Percentiles rank a stretch among this genome's conserved stretches.
phyloP scores from a whole-genome alignment of 2,888 invertebrate genomes.

The Eupithecia subumbrata region DNA sequence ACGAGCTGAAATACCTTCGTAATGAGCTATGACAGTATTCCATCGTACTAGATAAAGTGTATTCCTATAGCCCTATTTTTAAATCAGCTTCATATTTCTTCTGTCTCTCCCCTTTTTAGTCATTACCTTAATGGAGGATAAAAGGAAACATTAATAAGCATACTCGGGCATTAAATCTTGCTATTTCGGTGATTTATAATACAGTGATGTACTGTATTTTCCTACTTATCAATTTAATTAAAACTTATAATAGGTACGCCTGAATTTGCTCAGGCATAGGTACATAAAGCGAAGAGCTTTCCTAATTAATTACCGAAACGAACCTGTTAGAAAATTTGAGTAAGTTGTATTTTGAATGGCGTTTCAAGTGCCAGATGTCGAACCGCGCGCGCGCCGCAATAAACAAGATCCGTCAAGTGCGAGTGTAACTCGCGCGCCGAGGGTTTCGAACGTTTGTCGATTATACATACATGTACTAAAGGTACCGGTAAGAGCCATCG shows the following conservation, averaged over 20 bases:
- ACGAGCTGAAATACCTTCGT: background rate
- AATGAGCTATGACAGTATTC: background rate
- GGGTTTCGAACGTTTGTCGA: no score
- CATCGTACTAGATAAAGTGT: conserved; percentile 46
- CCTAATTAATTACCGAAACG: background rate
- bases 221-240: conserved; percentile 23
- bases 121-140: conserved; percentile 41
- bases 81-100: conserved; percentile 37
- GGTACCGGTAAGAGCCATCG: no score
- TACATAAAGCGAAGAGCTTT: background rate
- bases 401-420: no score
- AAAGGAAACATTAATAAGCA: conserved; percentile 42
- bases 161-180: conserved; percentile 36
- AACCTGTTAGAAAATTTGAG: no score
- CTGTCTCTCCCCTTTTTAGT: conserved; percentile 25
- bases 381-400: no score
- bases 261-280: background rate
- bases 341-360: no score
- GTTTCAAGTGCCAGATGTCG: no score
- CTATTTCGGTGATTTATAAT: conserved; percentile 28
- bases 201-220: background rate
- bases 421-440: no score
- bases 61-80: conserved; percentile 52
- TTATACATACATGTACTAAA: no score
- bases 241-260: background rate